These are phyloP conservation scores for Keiferia lycopersicella DNA, from an alignment of 2,888 invertebrate genomes.

Conservation along the genomic window DNA sequence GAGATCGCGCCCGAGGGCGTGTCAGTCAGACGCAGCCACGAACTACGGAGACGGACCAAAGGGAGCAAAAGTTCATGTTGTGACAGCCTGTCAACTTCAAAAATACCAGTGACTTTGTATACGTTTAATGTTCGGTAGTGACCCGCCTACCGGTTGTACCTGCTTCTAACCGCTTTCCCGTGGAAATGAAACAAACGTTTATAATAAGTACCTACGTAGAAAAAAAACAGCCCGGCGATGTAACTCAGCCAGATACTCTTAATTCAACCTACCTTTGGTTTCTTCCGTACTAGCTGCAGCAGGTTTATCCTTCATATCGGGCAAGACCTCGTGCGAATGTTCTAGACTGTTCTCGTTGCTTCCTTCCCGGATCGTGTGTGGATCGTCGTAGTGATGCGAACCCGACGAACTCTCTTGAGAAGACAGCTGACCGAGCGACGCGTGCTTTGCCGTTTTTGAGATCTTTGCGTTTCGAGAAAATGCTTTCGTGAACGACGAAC, in stretches of 20 bases:
- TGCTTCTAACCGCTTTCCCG: not conserved
- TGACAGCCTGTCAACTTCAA: conserved; percentile 19
- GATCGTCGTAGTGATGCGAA: conserved; percentile 76
- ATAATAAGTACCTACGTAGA: too few relatives aligned
- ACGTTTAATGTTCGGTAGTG: not conserved
- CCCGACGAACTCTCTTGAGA: conserved; percentile 78
- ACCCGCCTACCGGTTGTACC: not conserved
- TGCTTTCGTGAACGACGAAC: conserved; percentile 98
- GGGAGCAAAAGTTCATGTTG: conserved; percentile 15
- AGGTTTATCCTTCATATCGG: conserved; percentile 62
- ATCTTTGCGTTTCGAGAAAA: conserved; percentile 93
- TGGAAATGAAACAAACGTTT: too few relatives aligned
- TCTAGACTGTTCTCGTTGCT: conserved; percentile 79
- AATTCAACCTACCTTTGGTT: conserved; percentile 68
- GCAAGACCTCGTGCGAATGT: conserved; percentile 74
- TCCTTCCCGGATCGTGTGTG: conserved; percentile 76
- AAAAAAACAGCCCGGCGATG: too few relatives aligned
- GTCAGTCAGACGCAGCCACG: not conserved
- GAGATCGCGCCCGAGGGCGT: conserved; percentile 20
- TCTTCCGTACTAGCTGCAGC: conserved; percentile 62
- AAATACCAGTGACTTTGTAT: not conserved
- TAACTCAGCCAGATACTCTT: too few relatives aligned
- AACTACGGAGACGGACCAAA: too few relatives aligned
- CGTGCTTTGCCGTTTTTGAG: conserved; percentile 84
- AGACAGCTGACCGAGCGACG: conserved; percentile 76